These are phyloP conservation scores for Protophormia terraenovae DNA, from an alignment of 2,888 invertebrate genomes.

Conservation along the genomic window DNA sequence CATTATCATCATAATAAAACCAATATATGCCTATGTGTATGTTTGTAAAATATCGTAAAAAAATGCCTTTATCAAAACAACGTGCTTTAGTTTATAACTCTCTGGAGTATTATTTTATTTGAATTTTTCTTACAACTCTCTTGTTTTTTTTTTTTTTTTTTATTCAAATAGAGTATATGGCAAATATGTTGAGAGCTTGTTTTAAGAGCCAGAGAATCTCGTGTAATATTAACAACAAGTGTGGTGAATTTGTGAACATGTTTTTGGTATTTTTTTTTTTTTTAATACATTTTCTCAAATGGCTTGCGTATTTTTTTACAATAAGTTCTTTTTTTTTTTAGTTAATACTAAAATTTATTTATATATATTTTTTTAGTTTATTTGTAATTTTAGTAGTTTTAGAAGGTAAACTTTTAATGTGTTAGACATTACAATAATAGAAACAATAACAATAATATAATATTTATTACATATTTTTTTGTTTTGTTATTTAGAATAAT, in stretches of 20 bases:
- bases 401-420: constrained; percentile 59
- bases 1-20: not conserved
- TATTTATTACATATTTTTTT: not conserved
- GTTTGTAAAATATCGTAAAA: not conserved
- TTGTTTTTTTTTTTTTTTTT: not conserved
- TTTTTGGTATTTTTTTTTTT: no score
- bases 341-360: constrained; percentile 13
- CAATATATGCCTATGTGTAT: not conserved
- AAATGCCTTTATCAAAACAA: constrained; percentile 46
- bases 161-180: no score
- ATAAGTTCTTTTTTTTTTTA: not conserved
- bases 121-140: not conserved
- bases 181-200: not conserved
- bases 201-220: not conserved
- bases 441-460: constrained; percentile 2
- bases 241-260: constrained; percentile 67
- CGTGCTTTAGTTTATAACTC: constrained; percentile 68
- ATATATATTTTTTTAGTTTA: constrained; percentile 34
- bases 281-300: constrained; percentile 4
- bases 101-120: constrained; percentile 46
- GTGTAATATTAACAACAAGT: constrained; percentile 52
- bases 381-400: constrained; percentile 63
- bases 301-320: not conserved
- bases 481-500: no score
- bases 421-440: not conserved